Evolutionary conservation across 2,797 vertebrate species (phyloP), one percentile per base, ranked within the genome.

Genomic region (Gymnothorax reevesii): DNA sequence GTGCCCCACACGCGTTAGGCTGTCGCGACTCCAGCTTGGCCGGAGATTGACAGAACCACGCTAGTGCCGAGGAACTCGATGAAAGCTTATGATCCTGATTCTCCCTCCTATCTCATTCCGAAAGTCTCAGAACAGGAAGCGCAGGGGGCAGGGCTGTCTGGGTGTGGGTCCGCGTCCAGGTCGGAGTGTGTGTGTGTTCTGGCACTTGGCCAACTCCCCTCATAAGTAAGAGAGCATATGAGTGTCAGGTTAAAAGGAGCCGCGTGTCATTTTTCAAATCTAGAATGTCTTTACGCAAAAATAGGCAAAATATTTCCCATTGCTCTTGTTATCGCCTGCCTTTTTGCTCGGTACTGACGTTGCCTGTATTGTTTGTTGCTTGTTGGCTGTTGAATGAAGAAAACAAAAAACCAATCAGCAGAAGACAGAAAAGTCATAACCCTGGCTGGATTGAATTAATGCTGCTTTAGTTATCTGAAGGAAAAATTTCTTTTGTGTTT

Each of bases 81-180:
- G 86, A 88, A 90, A 89, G 88, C 85, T 88, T 80, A 12, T 66
- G 71, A 86, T 66, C 62, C 57, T 87, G 82, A 83, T 42, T 87
- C 89, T 90, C 82, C 87, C 17, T 82, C 86, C 54, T 83, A 73
- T 85, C 85, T 90, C 88, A 89, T 92, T 91, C 89, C 89, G 89
- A 27, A 84, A 90, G 87, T 90, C 90, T 88, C 89, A 83, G 89
- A 91, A 91, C 92, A 92, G 92, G 92, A 92, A 92, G 89, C 90
- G 52, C 84, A 73, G 85, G 73, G 86, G 87, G 89, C 85, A 87
- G 73, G 86, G 87, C 86, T 75, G 89, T 89, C 88, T 89, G 84
- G n/a, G 59, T 84, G 69, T 82, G 25, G 83, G 89, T 22, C 42
- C 49, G 15, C 13, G 42, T 79, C 42, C 49, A 49, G 42, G 49